Evolutionary conservation across 2,797 vertebrate genomes (phyloP).

Genomic region (Clarias laeviceps): DNA sequence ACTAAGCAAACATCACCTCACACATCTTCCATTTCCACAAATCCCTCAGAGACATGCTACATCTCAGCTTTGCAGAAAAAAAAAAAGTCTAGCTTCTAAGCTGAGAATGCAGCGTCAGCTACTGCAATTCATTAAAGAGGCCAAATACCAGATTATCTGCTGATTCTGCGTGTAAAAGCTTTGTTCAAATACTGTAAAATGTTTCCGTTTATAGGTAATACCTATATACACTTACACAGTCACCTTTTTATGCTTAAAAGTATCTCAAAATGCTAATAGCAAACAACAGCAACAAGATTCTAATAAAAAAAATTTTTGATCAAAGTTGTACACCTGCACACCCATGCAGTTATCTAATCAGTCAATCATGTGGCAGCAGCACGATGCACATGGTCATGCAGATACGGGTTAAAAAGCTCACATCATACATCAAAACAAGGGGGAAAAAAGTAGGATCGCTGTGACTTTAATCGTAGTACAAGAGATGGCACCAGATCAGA

Average conservation of each 20-base stretch:
- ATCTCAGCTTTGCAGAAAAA: neutral
- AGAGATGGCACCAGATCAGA: too few relatives aligned
- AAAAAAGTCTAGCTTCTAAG: neutral
- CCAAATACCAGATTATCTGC: neutral
- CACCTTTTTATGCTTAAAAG: neutral
- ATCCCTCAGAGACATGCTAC: slow-evolving; percentile 2
- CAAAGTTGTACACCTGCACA: too few relatives aligned
- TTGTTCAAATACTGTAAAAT: neutral
- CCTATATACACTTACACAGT: neutral
- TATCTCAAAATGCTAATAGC: neutral
- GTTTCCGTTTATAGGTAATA: neutral
- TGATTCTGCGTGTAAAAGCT: neutral
- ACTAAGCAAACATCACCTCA: slow-evolving; percentile 23
- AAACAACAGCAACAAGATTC: neutral
- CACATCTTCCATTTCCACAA: neutral
- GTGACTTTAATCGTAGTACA: too few relatives aligned
- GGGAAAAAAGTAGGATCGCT: too few relatives aligned
- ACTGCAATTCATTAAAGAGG: neutral
- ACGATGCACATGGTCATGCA: too few relatives aligned
- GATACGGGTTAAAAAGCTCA: too few relatives aligned
- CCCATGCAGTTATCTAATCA: too few relatives aligned
- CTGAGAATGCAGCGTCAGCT: slow-evolving; percentile 1
- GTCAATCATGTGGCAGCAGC: too few relatives aligned
- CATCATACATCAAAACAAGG: too few relatives aligned
- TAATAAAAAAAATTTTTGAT: too few relatives aligned